Evolutionary conservation across 2,113 vertebrate genomes (phyloP), one percentile per base, ranked within the genome.

Genomic region (Paraplagusia blochii): DNA sequence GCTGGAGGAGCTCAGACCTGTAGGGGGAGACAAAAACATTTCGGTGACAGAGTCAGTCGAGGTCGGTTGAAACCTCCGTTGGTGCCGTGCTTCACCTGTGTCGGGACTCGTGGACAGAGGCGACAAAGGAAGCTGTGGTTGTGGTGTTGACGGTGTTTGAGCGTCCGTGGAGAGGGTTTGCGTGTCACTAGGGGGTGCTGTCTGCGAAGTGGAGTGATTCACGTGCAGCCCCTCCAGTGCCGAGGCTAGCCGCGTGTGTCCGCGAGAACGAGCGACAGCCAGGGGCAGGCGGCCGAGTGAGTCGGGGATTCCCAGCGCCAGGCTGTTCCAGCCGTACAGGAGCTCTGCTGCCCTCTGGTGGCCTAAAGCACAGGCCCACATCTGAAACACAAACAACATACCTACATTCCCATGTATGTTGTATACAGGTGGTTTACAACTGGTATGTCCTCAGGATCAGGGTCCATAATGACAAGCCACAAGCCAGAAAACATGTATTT

Each of bases 291-390:
- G 92, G 12, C 94, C 94, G 61, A 95, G 79, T 1, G 94, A 95
- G 78, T 95, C 94, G 0, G 94, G 93, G 64, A 95, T 93, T 58
- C 90, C 85, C 58, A 96, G 79, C 0, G 94, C 94, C 2, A 73
- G 79, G 18, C 87, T 77, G 77, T 91, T 92, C 94, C 93, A 95
- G 14, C 84, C 83, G 66, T 92, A 95, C 40, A 96, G 88, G 13
- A 92, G 85, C 69, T 91, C 91, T 0, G 94, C 94, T 0, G 94
- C 91, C 2, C 91, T 82, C 66, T 91, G 85, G 84, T 95, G 94
- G 9, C 94, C 94, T 17, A 95, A 81, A 8, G 94, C 94, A 39
- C 94, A 96, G 1, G 94, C 94, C 94, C 94, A 96, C 94, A 96
- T 87, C 83, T 88, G 65, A 3, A 64, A 62, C 0, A 53, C 53